These are phyloP conservation scores for Limnephilus lunatus DNA, from an alignment of 2,888 invertebrate genomes.

Conservation along the genomic window DNA sequence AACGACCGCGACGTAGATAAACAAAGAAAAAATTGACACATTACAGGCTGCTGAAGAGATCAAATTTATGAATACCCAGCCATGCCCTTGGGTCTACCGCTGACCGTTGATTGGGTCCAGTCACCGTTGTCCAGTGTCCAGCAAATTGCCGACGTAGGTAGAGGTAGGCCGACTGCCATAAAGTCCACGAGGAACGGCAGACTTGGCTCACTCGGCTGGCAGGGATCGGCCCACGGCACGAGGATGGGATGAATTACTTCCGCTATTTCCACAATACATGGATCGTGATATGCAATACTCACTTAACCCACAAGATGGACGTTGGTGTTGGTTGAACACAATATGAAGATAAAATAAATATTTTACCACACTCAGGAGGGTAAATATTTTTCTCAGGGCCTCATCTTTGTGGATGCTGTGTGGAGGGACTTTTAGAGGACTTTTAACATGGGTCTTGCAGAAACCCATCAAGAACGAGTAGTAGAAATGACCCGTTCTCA, in stretches of 20 bases:
- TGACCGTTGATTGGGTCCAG: neutral
- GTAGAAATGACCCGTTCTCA: no score
- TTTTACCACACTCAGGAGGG: no score
- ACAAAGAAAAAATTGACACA: neutral
- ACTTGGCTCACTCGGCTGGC: neutral
- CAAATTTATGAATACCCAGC: neutral
- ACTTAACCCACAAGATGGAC: neutral
- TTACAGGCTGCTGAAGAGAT: neutral
- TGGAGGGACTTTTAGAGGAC: no score
- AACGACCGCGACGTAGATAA: no score
- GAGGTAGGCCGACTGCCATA: slow-evolving; percentile 16
- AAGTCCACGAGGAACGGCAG: slow-evolving; percentile 17
- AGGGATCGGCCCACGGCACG: slow-evolving; percentile 35
- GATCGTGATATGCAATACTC: neutral
- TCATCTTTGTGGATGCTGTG: no score
- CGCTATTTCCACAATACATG: slow-evolving; percentile 20
- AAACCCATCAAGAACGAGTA: no score
- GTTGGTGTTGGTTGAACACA: no score
- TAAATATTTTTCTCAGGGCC: no score
- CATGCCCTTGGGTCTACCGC: slow-evolving; percentile 21
- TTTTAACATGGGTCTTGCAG: no score
- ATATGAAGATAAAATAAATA: no score
- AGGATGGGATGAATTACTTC: slow-evolving; percentile 44
- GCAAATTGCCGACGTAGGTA: neutral
- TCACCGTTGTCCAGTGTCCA: neutral